A percentile compares a stretch with the other conserved stretches of the same genome.
Conservation (phyloP, 1,140 invertebrate genomes). For the Eubasilissa regina region DNA sequence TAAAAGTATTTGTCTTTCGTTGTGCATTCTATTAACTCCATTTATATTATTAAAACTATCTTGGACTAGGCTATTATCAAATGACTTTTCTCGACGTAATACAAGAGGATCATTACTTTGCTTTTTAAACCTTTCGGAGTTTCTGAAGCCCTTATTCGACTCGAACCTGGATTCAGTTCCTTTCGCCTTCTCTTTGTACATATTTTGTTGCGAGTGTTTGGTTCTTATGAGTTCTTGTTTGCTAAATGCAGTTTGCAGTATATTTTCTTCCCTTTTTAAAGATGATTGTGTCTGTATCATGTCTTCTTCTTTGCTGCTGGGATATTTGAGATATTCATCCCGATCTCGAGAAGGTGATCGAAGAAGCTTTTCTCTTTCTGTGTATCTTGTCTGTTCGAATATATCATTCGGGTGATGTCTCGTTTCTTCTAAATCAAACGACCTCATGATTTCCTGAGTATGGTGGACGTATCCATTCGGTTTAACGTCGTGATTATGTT, state of each 20-base stretch:
- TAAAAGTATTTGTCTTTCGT: slow-evolving; percentile 66
- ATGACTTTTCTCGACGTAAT: slow-evolving; percentile 71
- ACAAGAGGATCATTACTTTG: slow-evolving; percentile 64
- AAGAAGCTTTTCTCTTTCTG: slow-evolving; percentile 54
- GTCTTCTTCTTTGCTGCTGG: slow-evolving; percentile 64
- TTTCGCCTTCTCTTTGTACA: slow-evolving; percentile 69
- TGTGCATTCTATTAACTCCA: slow-evolving; percentile 66
- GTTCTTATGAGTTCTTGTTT: slow-evolving; percentile 67
- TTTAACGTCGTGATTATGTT: slow-evolving; percentile 55
- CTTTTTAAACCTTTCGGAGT: slow-evolving; percentile 70
- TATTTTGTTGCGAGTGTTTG: slow-evolving; percentile 66
- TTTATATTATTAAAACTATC: slow-evolving; percentile 61
- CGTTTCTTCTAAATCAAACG: slow-evolving; percentile 66
- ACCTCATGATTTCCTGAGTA: slow-evolving; percentile 62
- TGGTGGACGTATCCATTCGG: slow-evolving; percentile 59
- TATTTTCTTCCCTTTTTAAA: slow-evolving; percentile 68
- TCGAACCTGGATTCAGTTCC: slow-evolving; percentile 68
- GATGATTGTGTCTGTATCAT: slow-evolving; percentile 69
- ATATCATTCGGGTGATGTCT: slow-evolving; percentile 64
- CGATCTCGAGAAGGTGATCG: slow-evolving; percentile 67
- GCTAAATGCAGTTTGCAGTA: slow-evolving; percentile 63
- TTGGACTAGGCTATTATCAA: slow-evolving; percentile 67
- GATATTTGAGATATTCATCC: slow-evolving; percentile 67
- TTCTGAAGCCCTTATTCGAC: slow-evolving; percentile 69
- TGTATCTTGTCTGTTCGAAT: slow-evolving; percentile 66